Percentiles rank a stretch among this genome's conserved stretches.
Evolutionary conservation across 2,113 vertebrate genomes (phyloP).

Genomic region (Vidua chalybeata): DNA sequence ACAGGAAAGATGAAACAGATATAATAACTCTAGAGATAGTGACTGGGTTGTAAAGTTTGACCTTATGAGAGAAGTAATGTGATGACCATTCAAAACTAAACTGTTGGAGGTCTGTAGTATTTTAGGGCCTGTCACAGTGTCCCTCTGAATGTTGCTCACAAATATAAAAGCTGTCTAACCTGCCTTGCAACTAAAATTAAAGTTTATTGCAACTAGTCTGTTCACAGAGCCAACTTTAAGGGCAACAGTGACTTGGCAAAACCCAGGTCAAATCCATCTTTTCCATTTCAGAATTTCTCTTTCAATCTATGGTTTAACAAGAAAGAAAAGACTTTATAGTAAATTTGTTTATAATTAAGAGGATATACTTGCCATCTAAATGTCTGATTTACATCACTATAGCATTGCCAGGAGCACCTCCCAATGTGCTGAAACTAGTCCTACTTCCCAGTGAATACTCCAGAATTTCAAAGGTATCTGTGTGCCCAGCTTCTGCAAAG

Average conservation of each 20-base stretch:
- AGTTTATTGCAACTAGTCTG: conserved; percentile 35
- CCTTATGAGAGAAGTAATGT: conserved; percentile 69
- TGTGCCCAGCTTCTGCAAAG: neutral
- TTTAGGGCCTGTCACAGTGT: neutral
- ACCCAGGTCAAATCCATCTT: neutral
- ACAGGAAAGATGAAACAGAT: conserved; percentile 51
- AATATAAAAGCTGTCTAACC: conserved; percentile 40
- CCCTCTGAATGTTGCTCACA: neutral
- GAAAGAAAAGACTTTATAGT: neutral
- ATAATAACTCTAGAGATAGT: conserved; percentile 4
- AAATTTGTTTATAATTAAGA: neutral
- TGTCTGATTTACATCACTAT: neutral
- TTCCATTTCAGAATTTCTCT: neutral
- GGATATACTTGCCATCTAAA: neutral
- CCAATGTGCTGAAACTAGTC: neutral
- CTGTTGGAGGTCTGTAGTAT: neutral
- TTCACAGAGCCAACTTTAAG: neutral
- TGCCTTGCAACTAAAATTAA: conserved; percentile 54
- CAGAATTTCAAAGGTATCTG: neutral
- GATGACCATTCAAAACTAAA: conserved; percentile 16
- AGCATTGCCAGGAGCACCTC: neutral
- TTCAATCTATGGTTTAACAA: neutral
- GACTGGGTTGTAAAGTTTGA: conserved; percentile 72
- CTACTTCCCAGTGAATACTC: neutral
- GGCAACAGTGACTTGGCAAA: neutral